A percentile compares a stretch with the other conserved stretches of the same genome.
These are phyloP conservation scores for Marcusenius ussheri DNA, from an alignment of 2,113 vertebrate genomes.

Conservation along the genomic window DNA sequence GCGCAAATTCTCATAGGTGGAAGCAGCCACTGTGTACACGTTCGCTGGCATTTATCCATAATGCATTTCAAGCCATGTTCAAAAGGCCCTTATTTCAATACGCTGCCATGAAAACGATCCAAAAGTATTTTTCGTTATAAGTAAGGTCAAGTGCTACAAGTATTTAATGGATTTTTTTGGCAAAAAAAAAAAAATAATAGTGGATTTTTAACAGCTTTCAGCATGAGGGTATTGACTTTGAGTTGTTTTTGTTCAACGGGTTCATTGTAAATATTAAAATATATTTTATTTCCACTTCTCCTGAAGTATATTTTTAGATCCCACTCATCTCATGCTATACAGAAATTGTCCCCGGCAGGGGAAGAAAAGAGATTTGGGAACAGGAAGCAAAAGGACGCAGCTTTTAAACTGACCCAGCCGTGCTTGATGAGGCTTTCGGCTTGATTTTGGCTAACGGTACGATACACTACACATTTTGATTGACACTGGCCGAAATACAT, in stretches of 20 bases:
- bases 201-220: neutral
- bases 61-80: neutral
- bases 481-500: neutral
- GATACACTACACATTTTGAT: neutral
- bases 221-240: neutral
- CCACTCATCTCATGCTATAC: neutral
- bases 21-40: neutral
- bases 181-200: neutral
- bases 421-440: too few species aligned
- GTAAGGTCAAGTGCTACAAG: neutral
- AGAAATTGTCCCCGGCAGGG: neutral
- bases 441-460: too few species aligned
- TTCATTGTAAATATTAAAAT: neutral
- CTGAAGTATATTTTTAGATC: neutral
- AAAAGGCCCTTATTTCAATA: slow-evolving; percentile 1
- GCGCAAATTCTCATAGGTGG: neutral
- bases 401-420: neutral
- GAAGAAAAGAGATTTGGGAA: too few species aligned
- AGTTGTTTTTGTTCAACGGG: neutral
- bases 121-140: neutral
- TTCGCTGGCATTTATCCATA: neutral
- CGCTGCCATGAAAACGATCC: neutral
- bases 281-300: neutral
- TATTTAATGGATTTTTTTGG: neutral
- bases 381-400: neutral